Base-by-base conservation (phyloP, 2,113 vertebrate species). In the Lampris megalopsis region DNA sequence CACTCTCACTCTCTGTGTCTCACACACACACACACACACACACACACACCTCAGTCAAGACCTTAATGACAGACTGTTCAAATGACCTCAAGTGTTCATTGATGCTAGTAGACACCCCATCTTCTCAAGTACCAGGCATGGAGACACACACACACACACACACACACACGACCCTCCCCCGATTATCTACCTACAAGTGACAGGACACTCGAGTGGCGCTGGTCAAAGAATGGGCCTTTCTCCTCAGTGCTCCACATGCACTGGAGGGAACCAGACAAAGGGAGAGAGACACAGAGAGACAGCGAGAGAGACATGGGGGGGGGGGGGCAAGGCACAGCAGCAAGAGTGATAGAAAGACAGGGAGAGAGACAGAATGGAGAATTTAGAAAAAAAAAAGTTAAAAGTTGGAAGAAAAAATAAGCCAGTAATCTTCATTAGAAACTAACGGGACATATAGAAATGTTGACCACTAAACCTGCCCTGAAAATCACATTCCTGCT, bases 151-250 rank as follows among this genome's bases (percentile, higher is more conserved):
- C 71, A 75, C 67, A 56, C 53, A 56, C 53, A 56, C 53, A 56
- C 53, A 56, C 53, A 56, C 53, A 56, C 53, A 56, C 83, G 70
- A 74, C 58, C 86, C 64, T 84, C 84, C 66, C 85, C 75, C 77
- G 80, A 75, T 84, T 79, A 84, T 77, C 0, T 4, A 77, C 69
- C 59, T 75, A 75, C 13, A 2, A 49, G 71, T 71, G 75, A 79
- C 11, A 37, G 75, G 79, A 80, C 85, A 57, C 89, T 90, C 56
- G 57, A 73, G 78, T 63, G 68, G 66, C 76, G 67, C 84, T 65
- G 57, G 58, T 69, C 35, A 52, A 71, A 70, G 53, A 82, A 86
- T 84, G 75, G 76, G 67, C 75, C 62, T 84, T 66, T 84, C 68
- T 73, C 71, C 71, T 36, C 64, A 65, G 59, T 72, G 35, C 13